Percentiles rank a stretch among this genome's conserved stretches.
Conservation (phyloP, 2,888 invertebrate species). For the Eudemis profundana region DNA sequence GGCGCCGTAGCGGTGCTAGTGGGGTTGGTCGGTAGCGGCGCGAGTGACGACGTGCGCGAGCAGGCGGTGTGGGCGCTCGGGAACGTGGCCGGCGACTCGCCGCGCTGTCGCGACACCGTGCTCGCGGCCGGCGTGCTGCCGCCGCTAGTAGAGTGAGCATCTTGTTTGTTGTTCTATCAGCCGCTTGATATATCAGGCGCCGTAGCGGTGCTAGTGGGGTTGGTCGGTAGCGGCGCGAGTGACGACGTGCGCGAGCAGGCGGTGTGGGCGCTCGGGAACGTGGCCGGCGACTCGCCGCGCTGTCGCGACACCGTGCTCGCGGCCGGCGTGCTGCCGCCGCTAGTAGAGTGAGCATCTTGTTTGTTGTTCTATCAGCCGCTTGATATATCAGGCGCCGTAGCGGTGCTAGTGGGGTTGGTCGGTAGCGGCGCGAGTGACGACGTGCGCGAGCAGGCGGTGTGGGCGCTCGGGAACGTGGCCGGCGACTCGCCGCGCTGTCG, state of each 20-base stretch:
- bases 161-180: too few species aligned
- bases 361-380: too few species aligned
- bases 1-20: constrained; percentile 97
- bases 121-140: constrained; percentile 93
- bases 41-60: constrained; percentile 97
- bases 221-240: constrained; percentile 92
- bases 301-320: too few species aligned
- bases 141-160: constrained; percentile 94
- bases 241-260: constrained; percentile 99
- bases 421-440: constrained; percentile 94
- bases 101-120: constrained; percentile 96
- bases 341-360: too few species aligned
- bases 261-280: constrained; percentile 98
- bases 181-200: too few species aligned
- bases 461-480: constrained; percentile 98
- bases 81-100: constrained; percentile 98
- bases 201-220: constrained; percentile 94
- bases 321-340: constrained; percentile 93
- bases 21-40: constrained; percentile 90
- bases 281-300: constrained; percentile 97
- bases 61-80: constrained; percentile 99
- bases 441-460: constrained; percentile 98
- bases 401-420: constrained; percentile 93
- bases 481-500: constrained; percentile 98
- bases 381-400: constrained; percentile 98